Evolutionary conservation across 2,113 vertebrate genomes (phyloP), one percentile per base, ranked within the genome.

Genomic region (Dipodomys merriami): DNA sequence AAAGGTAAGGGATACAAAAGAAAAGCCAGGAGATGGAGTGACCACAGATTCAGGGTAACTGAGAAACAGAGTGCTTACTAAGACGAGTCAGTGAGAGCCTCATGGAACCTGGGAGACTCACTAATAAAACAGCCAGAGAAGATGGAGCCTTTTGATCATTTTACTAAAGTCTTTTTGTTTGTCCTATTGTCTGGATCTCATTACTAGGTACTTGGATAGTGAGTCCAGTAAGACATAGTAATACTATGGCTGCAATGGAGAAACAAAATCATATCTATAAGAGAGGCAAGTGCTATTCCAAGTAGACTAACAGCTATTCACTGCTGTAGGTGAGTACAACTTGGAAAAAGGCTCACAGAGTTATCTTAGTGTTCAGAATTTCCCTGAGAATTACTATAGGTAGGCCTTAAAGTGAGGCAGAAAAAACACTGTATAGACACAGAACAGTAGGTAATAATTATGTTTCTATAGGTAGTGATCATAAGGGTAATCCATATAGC

Each of bases 201-300:
- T 76, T 23, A 57, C 30, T 69, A 33, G 4, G 5, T 20, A 86
- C 57, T 64, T 83, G 13, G 53, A 35, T 27, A 91, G 44, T 22
- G 33, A 88, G 35, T 68, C 65, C 85, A 76, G 1, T 71, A 57
- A 96, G 27, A 85, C 67, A 77, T 0, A 68, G 6, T 67, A 73
- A 82, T 91, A 46, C 29, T 72, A 33, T n/a, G 44, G 53, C 39
- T 71, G 67, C 57, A n/a, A 11, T 15, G 86, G 67, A 74, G 22
- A 94, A 91, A 83, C 25, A 91, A 81, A 78, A 91, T 44, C 80
- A 76, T 30, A 79, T 67, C 22, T 67, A n/a, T 53, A 33, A 68
- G 44, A 88, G 44, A 74, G 33, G 9, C 62, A 64, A 77, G 19
- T 53, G 39, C 35, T 65, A 39, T 6, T 39, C 46, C 25, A 64